Percentiles rank a stretch among this genome's conserved stretches.
These are phyloP conservation scores for Calliopum simillimum DNA, from an alignment of 2,888 invertebrate genomes.

Conservation along the genomic window DNA sequence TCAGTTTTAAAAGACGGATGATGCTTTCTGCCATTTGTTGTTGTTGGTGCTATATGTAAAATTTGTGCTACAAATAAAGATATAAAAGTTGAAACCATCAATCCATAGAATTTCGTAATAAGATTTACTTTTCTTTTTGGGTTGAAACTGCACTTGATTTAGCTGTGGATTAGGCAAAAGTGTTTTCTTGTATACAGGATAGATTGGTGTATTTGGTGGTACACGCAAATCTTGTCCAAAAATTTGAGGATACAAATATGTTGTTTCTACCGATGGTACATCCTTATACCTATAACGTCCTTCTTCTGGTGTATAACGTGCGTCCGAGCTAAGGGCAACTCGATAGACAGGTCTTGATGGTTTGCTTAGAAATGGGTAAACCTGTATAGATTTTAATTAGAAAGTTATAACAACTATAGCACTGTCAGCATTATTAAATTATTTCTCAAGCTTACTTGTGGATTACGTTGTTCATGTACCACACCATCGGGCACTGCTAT, in stretches of 20 bases:
- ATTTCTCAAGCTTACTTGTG: constrained; percentile 55
- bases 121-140: constrained; percentile 57
- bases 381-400: constrained; percentile 48
- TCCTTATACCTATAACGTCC: constrained; percentile 67
- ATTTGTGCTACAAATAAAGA: constrained; percentile 49
- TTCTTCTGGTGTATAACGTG: constrained; percentile 69
- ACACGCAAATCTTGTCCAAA: constrained; percentile 55
- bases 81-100: neutral
- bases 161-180: constrained; percentile 60
- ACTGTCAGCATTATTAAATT: neutral
- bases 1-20: constrained; percentile 52
- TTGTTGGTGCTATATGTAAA: constrained; percentile 50
- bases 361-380: constrained; percentile 62
- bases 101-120: too few species aligned
- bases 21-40: constrained; percentile 48
- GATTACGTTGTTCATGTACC: constrained; percentile 69
- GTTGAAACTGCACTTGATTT: constrained; percentile 61
- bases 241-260: constrained; percentile 70
- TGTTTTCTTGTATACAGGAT: constrained; percentile 60
- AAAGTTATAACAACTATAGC: too few species aligned
- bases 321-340: constrained; percentile 70
- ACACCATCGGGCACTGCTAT: constrained; percentile 73
- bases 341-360: constrained; percentile 63
- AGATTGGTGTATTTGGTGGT: constrained; percentile 50
- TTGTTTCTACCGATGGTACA: constrained; percentile 71